phyloP scores from a whole-genome alignment of 2,888 invertebrate species.

The Phoronis australis region DNA sequence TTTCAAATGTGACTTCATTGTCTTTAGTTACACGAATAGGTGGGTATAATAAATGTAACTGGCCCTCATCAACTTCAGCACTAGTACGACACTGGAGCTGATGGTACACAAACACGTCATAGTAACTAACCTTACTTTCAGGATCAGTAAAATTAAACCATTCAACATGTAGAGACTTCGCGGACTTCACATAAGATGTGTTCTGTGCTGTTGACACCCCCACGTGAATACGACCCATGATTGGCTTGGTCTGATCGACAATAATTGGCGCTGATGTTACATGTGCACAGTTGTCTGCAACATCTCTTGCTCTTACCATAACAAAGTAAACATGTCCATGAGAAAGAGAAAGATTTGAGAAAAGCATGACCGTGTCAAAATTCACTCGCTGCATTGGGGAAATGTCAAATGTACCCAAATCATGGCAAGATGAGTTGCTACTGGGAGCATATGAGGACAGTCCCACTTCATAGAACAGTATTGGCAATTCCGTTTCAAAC shows the following conservation, averaged over 20 bases:
- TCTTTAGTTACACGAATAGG: not conserved
- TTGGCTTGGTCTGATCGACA: constrained; percentile 13
- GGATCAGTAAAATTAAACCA: constrained; percentile 3
- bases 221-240: not conserved
- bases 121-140: constrained; percentile 3
- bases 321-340: constrained; percentile 8
- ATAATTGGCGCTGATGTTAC: constrained; percentile 1
- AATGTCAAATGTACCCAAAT: constrained; percentile 1
- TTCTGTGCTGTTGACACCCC: not conserved
- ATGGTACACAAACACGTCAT: not conserved
- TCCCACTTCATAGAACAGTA: constrained; percentile 10
- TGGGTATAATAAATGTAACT: not conserved
- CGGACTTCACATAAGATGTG: not conserved
- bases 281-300: constrained; percentile 5
- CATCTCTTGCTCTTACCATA: constrained; percentile 8
- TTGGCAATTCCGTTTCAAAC: constrained; percentile 14
- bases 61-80: not conserved
- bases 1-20: constrained; percentile 4
- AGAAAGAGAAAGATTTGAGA: constrained; percentile 6
- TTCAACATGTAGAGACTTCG: not conserved
- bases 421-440: constrained; percentile 3
- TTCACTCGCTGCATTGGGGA: constrained; percentile 1
- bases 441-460: not conserved
- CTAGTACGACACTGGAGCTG: not conserved
- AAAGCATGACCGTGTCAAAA: not conserved